These are phyloP conservation scores for Grammomys dolichurus DNA, from an alignment of 2,113 vertebrate species.

Conservation along the genomic window DNA sequence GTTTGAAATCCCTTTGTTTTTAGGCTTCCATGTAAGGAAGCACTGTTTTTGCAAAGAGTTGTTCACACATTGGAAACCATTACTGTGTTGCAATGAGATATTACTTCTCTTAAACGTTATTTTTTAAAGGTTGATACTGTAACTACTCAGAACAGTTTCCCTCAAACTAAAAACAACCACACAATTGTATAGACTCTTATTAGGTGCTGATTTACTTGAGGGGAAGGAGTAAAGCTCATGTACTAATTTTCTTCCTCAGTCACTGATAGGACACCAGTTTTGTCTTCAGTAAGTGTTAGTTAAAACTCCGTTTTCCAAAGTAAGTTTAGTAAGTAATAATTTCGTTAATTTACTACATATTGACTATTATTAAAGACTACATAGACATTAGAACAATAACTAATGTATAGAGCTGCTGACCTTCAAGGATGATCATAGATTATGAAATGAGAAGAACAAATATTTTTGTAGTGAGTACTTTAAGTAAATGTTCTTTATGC, in stretches of 20 bases:
- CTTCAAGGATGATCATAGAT: conserved; percentile 21
- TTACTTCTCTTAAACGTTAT: conserved; percentile 44
- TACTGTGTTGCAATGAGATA: conserved; percentile 37
- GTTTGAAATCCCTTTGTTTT: conserved; percentile 67
- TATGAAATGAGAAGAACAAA: background rate
- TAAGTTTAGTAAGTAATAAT: background rate
- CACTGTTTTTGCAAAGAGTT: conserved; percentile 40
- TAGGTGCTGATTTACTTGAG: background rate
- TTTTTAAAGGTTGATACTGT: conserved; percentile 46
- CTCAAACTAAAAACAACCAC: conserved; percentile 24
- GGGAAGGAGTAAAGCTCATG: background rate
- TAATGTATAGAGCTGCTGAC: background rate
- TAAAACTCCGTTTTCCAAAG: background rate
- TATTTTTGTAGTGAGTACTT: conserved; percentile 18
- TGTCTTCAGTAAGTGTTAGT: conserved; percentile 17
- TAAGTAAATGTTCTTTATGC: conserved; percentile 24
- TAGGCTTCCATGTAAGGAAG: conserved; percentile 21
- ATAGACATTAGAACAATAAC: background rate
- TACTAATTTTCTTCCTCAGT: background rate
- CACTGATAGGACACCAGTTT: background rate
- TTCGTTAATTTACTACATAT: background rate
- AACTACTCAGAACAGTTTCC: conserved; percentile 33
- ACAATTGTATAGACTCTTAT: background rate
- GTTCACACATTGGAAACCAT: conserved; percentile 54
- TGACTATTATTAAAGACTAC: conserved; percentile 47